Evolutionary conservation across 2,797 vertebrate species (phyloP).

Genomic region (Lerista edwardsae): DNA sequence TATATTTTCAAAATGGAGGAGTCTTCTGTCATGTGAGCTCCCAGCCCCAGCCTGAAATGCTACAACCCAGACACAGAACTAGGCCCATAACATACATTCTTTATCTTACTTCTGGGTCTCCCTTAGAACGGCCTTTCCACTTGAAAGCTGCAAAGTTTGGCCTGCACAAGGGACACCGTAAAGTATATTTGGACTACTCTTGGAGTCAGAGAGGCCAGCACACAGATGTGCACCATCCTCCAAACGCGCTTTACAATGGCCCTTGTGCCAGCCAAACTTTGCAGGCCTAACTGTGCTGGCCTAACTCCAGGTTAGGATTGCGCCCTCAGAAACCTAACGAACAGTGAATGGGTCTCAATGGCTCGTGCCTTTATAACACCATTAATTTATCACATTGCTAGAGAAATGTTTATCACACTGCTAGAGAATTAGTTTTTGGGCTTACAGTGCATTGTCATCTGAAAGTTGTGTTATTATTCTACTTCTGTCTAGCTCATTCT

Average conservation of each 20-base stretch:
- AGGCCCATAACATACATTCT: too few species aligned
- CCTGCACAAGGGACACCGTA: too few species aligned
- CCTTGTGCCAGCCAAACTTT: too few species aligned
- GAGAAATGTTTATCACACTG: constrained; percentile 62
- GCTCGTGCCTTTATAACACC: constrained; percentile 72
- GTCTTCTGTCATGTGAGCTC: neutral
- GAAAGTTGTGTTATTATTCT: constrained; percentile 29
- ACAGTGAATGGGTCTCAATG: constrained; percentile 68
- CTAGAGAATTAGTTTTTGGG: constrained; percentile 55
- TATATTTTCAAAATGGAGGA: neutral
- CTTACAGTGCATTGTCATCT: constrained; percentile 8
- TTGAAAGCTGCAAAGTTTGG: constrained; percentile 53
- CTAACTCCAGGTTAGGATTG: too few species aligned
- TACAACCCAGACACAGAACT: constrained; percentile 30
- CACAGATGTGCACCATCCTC: too few species aligned
- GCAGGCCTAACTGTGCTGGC: too few species aligned
- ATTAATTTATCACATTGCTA: constrained; percentile 69
- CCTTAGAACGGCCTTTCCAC: neutral
- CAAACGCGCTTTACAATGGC: too few species aligned
- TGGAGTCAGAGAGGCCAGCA: too few species aligned
- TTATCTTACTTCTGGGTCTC: too few species aligned
- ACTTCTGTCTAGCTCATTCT: neutral
- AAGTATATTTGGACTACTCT: too few species aligned
- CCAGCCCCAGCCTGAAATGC: neutral
- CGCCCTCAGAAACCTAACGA: constrained; percentile 72